Base-by-base conservation (phyloP, 2,797 vertebrate species). In the Babyrousa celebensis region DNA sequence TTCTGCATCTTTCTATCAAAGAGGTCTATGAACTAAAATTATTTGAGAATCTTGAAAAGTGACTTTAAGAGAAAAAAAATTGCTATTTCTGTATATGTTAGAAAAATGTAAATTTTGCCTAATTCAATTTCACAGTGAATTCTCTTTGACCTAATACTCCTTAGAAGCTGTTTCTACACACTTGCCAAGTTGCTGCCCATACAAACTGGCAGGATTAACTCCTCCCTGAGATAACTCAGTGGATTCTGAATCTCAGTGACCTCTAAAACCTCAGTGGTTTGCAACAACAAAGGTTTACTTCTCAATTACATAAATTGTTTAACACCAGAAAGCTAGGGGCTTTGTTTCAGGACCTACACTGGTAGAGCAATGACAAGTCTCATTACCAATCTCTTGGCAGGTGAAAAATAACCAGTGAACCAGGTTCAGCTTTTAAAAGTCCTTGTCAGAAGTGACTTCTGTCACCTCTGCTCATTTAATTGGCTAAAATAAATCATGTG, bases 81-180 rank as follows among this genome's bases (percentile, higher is more conserved):
- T 75, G 29, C 14, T 70, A 15, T 62, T 70, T 75, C 85, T 80
- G 5, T 54, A 48, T 63, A n/a, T 86, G 12, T 80, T 21, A 70
- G 32, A 23, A 74, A 65, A 71, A 79, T 43, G 63, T 92, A 92
- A 89, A 89, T 52, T 95, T 80, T 89, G n/a, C 43, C 60, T 62
- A 70, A 82, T 58, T 93, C 23, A 82, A 65, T 86, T 85, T 74
- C n/a, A 56, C 15, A 70, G 43, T 90, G 65, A 48, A 58, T 90
- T 90, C 29, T 93, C 54, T 67, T 58, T 88, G 9, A 91, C 25
- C 74, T 90, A 77, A 78, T 25, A 83, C 29, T 32, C 43, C 32
- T 93, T 62, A 82, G 68, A 83, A 93, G 70, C 3, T 63, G 52
- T 82, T 71, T 29, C 63, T 52, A 56, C 1, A 20, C 17, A 63